A percentile compares a stretch with the other conserved stretches of the same genome.
These are phyloP conservation scores for Edolisoma coerulescens DNA, from an alignment of 2,113 vertebrate species.

Conservation along the genomic window DNA sequence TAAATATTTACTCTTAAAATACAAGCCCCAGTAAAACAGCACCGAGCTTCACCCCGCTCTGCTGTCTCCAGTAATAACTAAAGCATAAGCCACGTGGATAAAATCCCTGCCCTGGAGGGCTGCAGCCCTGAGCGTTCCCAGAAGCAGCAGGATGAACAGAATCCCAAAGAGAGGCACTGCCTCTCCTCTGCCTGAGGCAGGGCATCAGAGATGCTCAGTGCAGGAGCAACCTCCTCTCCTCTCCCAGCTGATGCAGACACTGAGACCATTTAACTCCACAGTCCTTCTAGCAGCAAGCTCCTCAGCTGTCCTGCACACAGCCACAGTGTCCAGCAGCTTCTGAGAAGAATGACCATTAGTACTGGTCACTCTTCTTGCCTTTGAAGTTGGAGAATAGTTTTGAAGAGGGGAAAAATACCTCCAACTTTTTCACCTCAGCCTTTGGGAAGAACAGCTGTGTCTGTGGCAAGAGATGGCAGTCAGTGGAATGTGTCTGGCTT, in stretches of 20 bases:
- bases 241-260: background rate
- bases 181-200: background rate
- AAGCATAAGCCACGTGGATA: background rate
- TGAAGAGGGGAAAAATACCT: background rate
- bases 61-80: background rate
- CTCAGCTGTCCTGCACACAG: background rate
- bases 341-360: background rate
- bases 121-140: fast-evolving
- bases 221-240: background rate
- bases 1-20: background rate
- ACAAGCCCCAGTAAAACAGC: background rate
- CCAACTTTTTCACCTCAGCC: background rate
- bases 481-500: background rate
- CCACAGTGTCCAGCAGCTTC: background rate
- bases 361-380: background rate
- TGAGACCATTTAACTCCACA: background rate
- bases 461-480: background rate
- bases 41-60: fast-evolving
- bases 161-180: background rate
- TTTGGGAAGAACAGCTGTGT: background rate
- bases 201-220: background rate
- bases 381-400: background rate
- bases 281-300: background rate
- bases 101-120: background rate
- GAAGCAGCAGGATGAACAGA: background rate